phyloP scores from a whole-genome alignment of 2,113 vertebrate species.

The Campylorhamphus procurvoides region DNA sequence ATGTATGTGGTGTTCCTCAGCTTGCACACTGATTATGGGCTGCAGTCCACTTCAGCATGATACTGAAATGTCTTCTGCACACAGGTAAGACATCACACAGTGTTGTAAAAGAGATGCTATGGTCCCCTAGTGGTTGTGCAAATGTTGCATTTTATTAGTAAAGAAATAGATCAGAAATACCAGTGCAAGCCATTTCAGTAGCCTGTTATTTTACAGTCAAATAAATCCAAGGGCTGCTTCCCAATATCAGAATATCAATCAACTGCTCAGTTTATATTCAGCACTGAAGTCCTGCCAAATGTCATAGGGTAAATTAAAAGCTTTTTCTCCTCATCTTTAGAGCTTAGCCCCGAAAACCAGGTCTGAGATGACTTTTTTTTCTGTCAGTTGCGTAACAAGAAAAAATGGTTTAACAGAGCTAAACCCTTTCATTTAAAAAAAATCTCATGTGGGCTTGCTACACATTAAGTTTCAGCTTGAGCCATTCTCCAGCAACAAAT shows the following conservation, averaged over 20 bases:
- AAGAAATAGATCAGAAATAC: not conserved
- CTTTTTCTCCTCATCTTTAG: conserved; percentile 24
- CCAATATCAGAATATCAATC: not conserved
- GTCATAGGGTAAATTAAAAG: conserved; percentile 37
- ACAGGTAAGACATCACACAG: not conserved
- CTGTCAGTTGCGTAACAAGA: conserved; percentile 37
- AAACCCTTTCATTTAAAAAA: conserved; percentile 51
- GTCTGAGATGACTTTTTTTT: conserved; percentile 8
- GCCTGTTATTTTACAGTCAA: not conserved
- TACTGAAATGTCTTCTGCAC: not conserved
- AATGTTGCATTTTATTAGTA: not conserved
- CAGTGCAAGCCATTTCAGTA: not conserved
- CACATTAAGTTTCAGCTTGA: not conserved
- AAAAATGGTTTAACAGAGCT: conserved; percentile 29
- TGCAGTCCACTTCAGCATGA: not conserved
- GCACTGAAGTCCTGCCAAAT: conserved; percentile 15
- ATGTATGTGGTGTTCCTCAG: not conserved
- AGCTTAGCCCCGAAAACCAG: conserved; percentile 19
- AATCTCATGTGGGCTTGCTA: not conserved
- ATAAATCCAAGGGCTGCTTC: not conserved
- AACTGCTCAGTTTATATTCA: not conserved
- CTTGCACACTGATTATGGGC: fast-evolving
- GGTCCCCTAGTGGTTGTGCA: not conserved
- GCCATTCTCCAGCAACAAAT: not conserved
- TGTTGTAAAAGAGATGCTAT: not conserved